Conservation (phyloP, 2,797 vertebrate species). For the Crotalus adamanteus region DNA sequence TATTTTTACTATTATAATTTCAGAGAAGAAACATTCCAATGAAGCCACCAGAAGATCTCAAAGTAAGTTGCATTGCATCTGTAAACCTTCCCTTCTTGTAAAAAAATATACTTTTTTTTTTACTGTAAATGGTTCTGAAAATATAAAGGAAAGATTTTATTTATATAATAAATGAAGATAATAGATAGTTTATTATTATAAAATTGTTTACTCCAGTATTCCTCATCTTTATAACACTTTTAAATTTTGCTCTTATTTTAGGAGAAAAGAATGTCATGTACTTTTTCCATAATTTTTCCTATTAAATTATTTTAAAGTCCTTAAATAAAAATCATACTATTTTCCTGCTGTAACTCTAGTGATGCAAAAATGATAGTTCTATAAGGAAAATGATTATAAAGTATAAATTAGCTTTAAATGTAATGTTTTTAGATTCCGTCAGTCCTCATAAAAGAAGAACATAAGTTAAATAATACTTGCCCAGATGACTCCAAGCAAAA, state of each 20-base stretch:
- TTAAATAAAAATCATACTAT: not conserved
- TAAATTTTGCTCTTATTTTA: not conserved
- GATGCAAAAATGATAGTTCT: not conserved
- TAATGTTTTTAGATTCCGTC: constrained; percentile 59
- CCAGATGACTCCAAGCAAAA: constrained; percentile 69
- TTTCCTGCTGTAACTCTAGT: constrained; percentile 3
- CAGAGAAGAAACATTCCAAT: constrained; percentile 86
- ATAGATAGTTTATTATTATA: not conserved
- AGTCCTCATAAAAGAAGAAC: constrained; percentile 69
- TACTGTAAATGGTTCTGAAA: not conserved
- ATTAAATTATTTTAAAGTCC: not conserved
- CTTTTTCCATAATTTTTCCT: not conserved
- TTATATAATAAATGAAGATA: not conserved
- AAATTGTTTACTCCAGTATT: not conserved
- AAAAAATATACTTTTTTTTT: not conserved
- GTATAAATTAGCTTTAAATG: constrained; percentile 10
- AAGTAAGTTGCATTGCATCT: constrained; percentile 67
- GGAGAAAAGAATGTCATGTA: not conserved
- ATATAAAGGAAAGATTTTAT: not conserved
- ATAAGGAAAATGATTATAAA: not conserved
- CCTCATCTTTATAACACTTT: not conserved
- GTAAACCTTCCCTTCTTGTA: not conserved
- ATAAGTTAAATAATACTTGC: constrained; percentile 63
- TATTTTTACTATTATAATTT: constrained; percentile 49
- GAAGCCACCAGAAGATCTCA: constrained; percentile 82